phyloP scores from a whole-genome alignment of 2,888 invertebrate species.

The Epinotia ramella region DNA sequence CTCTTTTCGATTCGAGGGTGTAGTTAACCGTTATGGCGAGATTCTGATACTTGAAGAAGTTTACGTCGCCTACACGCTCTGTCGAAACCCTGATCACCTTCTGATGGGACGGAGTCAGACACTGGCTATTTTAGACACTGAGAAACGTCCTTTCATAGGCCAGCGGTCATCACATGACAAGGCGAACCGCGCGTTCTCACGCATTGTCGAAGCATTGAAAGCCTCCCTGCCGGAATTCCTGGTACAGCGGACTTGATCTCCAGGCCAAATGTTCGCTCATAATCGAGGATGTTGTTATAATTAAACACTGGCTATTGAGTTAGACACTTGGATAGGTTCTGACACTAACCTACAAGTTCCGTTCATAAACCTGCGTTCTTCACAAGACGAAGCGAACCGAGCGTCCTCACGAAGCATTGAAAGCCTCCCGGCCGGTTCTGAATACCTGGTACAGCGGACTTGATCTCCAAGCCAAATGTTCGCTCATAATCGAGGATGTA shows the following conservation, averaged over 20 bases:
- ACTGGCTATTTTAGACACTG: neutral
- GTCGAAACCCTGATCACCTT: too few species aligned
- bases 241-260: neutral
- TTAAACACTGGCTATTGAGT: neutral
- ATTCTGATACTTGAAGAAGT: too few species aligned
- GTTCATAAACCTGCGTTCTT: slow-evolving; percentile 25
- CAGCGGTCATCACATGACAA: too few species aligned
- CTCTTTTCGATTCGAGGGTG: too few species aligned
- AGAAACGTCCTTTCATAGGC: too few species aligned
- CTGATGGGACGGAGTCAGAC: neutral
- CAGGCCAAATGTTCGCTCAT: too few species aligned
- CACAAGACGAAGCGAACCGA: slow-evolving; percentile 47
- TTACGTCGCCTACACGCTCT: too few species aligned
- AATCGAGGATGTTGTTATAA: neutral
- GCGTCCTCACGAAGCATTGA: slow-evolving; percentile 71
- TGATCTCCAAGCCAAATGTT: too few species aligned
- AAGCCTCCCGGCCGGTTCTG: slow-evolving; percentile 77
- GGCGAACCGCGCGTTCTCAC: slow-evolving; percentile 57
- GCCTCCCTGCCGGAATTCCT: slow-evolving; percentile 72
- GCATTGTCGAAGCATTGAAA: slow-evolving; percentile 68
- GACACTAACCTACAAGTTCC: slow-evolving; percentile 19
- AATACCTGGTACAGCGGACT: neutral
- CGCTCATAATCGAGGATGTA: too few species aligned
- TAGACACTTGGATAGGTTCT: neutral
- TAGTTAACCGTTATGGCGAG: too few species aligned